Evolutionary conservation across 2,888 invertebrate species (phyloP).

Genomic region (Oligia fasciuncula): DNA sequence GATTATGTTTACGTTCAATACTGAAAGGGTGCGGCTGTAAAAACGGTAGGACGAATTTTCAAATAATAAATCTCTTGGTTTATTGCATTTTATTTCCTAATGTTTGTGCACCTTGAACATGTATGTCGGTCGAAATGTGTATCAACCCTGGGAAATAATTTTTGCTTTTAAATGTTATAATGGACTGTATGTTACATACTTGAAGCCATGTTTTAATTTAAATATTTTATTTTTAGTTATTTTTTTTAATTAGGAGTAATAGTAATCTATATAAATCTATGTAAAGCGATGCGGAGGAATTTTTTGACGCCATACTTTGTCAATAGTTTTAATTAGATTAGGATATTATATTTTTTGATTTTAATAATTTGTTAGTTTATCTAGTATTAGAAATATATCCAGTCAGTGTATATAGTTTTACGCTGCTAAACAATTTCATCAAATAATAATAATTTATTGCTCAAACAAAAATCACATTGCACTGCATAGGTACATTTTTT

Average conservation of each 20-base stretch:
- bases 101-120: slow-evolving; percentile 40
- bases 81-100: slow-evolving; percentile 55
- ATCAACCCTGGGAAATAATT: neutral
- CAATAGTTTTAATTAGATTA: neutral
- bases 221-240: too few species aligned
- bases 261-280: neutral
- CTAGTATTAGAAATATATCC: too few species aligned
- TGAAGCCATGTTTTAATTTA: neutral
- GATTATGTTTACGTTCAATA: slow-evolving; percentile 78
- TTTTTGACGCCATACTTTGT: neutral
- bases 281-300: neutral
- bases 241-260: neutral
- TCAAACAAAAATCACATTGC: too few species aligned
- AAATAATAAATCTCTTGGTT: slow-evolving; percentile 66
- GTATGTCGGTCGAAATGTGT: neutral
- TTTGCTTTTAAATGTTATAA: neutral
- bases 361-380: neutral
- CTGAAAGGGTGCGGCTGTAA: slow-evolving; percentile 77
- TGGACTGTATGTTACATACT: neutral
- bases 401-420: neutral
- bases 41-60: slow-evolving; percentile 84
- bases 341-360: neutral
- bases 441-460: too few species aligned
- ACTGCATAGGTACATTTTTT: too few species aligned
- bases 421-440: neutral